phyloP scores from a whole-genome alignment of 2,888 invertebrate species.

The Ormyrus nitidulus region DNA sequence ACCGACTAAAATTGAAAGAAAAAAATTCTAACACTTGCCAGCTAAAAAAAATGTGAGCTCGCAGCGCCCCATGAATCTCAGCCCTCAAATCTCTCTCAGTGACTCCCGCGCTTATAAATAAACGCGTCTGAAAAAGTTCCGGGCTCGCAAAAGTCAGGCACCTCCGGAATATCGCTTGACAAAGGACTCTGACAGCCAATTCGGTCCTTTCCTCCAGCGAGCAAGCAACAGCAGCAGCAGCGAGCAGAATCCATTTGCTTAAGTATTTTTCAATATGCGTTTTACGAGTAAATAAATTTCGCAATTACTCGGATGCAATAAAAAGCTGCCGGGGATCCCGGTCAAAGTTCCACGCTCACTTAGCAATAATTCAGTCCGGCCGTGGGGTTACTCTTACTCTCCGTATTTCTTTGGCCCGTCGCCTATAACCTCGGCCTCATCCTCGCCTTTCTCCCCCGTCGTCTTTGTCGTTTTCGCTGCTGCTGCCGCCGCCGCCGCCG shows the following conservation, averaged over 20 bases:
- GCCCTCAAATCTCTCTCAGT: too few species aligned
- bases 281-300: conserved; percentile 57
- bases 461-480: conserved; percentile 41
- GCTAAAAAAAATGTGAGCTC: too few species aligned
- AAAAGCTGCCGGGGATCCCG: conserved; percentile 56
- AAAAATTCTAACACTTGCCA: too few species aligned
- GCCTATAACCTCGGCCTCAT: conserved; percentile 60
- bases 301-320: conserved; percentile 37
- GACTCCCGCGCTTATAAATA: conserved; percentile 1
- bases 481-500: conserved; percentile 57
- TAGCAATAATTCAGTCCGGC: conserved; percentile 69
- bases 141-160: background rate
- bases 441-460: conserved; percentile 24
- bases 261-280: conserved; percentile 53
- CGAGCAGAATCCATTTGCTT: conserved; percentile 31
- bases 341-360: conserved; percentile 69
- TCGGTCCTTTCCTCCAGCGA: conserved; percentile 9
- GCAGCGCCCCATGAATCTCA: too few species aligned
- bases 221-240: conserved; percentile 30
- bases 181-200: conserved; percentile 37
- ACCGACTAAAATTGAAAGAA: too few species aligned
- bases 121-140: conserved; percentile 5
- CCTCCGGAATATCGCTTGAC: conserved; percentile 6
- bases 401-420: conserved; percentile 59
- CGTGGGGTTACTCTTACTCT: conserved; percentile 61